Evolutionary conservation across 2,888 invertebrate species (phyloP), one percentile per base, ranked within the genome.

Genomic region (Ormia ochracea): DNA sequence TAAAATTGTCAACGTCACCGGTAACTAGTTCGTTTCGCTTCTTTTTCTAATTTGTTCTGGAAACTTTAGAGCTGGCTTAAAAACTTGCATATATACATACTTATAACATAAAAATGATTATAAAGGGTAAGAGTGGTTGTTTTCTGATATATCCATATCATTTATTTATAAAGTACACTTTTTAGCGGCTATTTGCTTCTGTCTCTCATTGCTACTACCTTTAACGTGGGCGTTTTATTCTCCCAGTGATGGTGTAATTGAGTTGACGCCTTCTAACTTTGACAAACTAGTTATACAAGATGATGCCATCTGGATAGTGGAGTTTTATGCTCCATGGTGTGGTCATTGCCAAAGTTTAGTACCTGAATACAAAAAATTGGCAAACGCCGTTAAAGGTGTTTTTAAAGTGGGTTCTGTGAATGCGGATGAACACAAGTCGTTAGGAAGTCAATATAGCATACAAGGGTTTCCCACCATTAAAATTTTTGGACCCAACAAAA

Each of bases 391-490:
- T 0, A 98, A 97, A 94, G 98, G 99, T 76, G 91, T 98, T 12
- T 94, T 95, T 0, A 98, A 97, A 92, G 95, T 99, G 4, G 99
- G 98, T 58, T 96, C 96, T 5, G 94, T 99, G 0, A 94, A 99
- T 91, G 96, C 96, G 45, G 98, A 98, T 88, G 93, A 96, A 58
- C 95, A 98, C 86, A 94, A 95, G 85, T 93, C 94, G 4, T 90
- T 98, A 0, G 94, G 94, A 33, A 92, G 93, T 1, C 93, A 94
- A 85, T 99, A 93, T 90, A 94, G 94, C 45, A 94, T 99, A 36
- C 91, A 92, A 83, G 98, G 99, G 59, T 99, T 98, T 89, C 99
- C 99, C 3, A 97, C 98, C 0, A 94, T 99, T 81, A 99, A 99
- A 90, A 94, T 99, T 52, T 98, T 99, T 89, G 95, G 94, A 0